These are phyloP conservation scores for Pycnonotus jocosus DNA, from an alignment of 2,113 vertebrate genomes.

Conservation along the genomic window DNA sequence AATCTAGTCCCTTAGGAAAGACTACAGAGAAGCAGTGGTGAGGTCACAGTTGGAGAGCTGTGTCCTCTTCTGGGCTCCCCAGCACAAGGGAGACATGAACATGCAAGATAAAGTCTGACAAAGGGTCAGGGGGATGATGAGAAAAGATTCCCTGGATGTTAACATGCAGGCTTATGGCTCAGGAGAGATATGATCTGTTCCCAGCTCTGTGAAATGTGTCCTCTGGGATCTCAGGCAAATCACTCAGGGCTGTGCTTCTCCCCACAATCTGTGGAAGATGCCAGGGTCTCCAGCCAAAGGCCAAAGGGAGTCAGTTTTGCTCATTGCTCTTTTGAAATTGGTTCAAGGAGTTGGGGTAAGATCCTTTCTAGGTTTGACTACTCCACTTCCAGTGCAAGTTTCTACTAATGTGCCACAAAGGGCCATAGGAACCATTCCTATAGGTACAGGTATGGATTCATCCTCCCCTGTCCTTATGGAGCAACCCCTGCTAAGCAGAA, in stretches of 20 bases:
- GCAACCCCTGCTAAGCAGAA: background rate
- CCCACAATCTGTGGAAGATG: background rate
- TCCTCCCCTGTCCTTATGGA: background rate
- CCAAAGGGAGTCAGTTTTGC: background rate
- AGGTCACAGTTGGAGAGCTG: background rate
- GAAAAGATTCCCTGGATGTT: background rate
- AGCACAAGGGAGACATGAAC: background rate
- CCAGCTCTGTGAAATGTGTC: background rate
- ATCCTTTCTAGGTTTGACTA: background rate
- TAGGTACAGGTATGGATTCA: background rate
- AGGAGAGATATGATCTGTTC: background rate
- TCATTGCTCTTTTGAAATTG: background rate
- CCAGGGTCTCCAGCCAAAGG: background rate
- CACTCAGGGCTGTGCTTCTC: background rate
- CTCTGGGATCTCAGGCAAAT: background rate
- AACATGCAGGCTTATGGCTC: rapidly evolving
- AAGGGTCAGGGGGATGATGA: background rate
- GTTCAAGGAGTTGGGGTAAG: rapidly evolving
- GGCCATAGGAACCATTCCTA: background rate
- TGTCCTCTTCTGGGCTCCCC: background rate
- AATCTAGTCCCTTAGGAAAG: background rate
- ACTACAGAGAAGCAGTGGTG: background rate
- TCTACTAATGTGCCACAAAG: background rate
- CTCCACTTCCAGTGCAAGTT: background rate
- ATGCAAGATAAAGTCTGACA: background rate